A percentile compares a stretch with the other conserved stretches of the same genome.
Conservation (phyloP, 2,797 vertebrate species). For the Cyclura pinguis region DNA sequence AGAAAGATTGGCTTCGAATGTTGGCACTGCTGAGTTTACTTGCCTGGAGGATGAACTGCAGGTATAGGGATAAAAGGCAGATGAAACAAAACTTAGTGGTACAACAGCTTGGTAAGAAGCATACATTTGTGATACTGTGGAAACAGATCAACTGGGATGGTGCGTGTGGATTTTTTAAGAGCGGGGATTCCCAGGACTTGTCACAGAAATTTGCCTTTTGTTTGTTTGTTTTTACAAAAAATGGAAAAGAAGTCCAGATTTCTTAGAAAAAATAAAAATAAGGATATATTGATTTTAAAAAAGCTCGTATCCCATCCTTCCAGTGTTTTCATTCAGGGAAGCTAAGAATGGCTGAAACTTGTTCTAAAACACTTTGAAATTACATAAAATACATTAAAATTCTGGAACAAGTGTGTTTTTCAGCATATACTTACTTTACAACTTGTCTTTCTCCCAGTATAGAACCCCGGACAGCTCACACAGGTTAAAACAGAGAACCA, state of each 20-base stretch:
- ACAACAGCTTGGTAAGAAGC: neutral
- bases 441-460: too few relatives aligned
- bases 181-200: neutral
- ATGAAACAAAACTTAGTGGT: neutral
- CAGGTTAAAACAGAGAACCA: too few relatives aligned
- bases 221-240: neutral
- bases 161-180: neutral
- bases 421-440: too few relatives aligned
- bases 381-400: neutral
- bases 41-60: neutral
- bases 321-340: neutral
- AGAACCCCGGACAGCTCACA: too few relatives aligned
- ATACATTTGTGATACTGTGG: neutral
- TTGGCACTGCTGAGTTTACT: neutral
- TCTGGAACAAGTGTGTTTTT: neutral
- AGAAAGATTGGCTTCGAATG: constrained; percentile 17
- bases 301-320: neutral
- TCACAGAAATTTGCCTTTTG: neutral
- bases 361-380: neutral
- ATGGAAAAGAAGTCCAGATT: neutral
- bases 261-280: neutral
- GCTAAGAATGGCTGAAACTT: neutral
- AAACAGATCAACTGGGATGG: neutral
- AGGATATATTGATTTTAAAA: neutral
- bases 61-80: neutral